Base-by-base conservation (phyloP, 2,888 invertebrate genomes). In the Cheilosia soror region DNA sequence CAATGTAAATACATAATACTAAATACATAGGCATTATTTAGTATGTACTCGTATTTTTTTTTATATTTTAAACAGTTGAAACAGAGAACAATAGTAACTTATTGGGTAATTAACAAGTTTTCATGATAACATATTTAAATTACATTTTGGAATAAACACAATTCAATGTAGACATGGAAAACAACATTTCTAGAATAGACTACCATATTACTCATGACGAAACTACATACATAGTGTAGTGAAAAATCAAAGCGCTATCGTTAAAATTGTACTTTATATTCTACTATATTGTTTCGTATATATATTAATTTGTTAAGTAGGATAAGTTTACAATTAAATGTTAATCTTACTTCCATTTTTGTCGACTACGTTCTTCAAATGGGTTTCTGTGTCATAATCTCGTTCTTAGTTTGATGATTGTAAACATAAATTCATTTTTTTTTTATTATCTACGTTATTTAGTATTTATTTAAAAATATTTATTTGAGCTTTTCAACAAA, bases 401-500 rank as follows among this genome's bases (percentile, higher is more conserved):
- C 13, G 65, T 75, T 65, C 27, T 13, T 58, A 49, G 40, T 31
- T 29, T 77, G 44, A 63, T 25, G 57, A 13, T 77, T 77, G 60
- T 1, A 37, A 27, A 42, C 47, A 31, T 31, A 71, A 62, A 44
- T 77, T 76, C n/a, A 31, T 65, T 13, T 51, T 29, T 62, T 65
- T 25, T 42, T 62, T 42, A 25, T 15, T 55, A 65, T 51, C 42
- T 76, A 58, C 53, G 71, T 25, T 65, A 72, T 60, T 53, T 60
- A 62, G 33, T 37, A 44, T 78, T 7, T 47, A 47, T 47, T 20
- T 20, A 6, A 44, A 31, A 20, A 31, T 72, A 44, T 37, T 37
- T 29, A 53, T 65, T 81, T 81, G 81, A 82, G 76, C 65, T 76
- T 76, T 76, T 71, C 57, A 81, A 75, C 62, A 81, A 75, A 63